phyloP scores from a whole-genome alignment of 2,888 invertebrate species.

The Polia nebulosa region DNA sequence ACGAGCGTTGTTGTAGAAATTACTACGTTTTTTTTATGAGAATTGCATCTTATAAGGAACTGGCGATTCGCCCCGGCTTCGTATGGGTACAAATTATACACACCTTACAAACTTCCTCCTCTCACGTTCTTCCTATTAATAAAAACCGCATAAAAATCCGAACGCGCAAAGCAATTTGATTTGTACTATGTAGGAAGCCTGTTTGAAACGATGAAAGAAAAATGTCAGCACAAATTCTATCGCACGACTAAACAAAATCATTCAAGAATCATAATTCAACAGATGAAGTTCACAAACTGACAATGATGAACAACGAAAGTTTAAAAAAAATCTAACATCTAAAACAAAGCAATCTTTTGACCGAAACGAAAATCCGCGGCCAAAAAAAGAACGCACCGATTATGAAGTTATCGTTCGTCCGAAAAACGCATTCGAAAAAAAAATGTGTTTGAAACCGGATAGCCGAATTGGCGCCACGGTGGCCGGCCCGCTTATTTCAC shows the following conservation, averaged over 20 bases:
- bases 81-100: no score
- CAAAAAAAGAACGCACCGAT: conserved; percentile 73
- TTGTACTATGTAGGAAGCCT: no score
- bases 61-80: no score
- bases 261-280: neutral
- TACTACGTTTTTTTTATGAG: neutral
- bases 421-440: conserved; percentile 71
- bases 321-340: conserved; percentile 62
- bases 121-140: no score
- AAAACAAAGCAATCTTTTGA: conserved; percentile 66
- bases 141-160: no score
- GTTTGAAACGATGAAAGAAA: neutral
- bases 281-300: conserved; percentile 20
- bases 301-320: conserved; percentile 36
- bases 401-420: conserved; percentile 78
- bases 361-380: conserved; percentile 61
- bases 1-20: neutral
- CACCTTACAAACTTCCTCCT: no score
- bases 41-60: neutral
- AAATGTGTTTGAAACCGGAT: conserved; percentile 84
- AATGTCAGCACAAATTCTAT: neutral
- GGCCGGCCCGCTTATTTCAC: conserved; percentile 87
- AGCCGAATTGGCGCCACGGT: conserved; percentile 83
- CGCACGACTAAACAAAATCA: neutral
- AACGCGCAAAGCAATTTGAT: no score